A percentile compares a stretch with the other conserved stretches of the same genome.
Conservation (phyloP, 2,888 invertebrate species). For the Drosophila melanosoma region DNA sequence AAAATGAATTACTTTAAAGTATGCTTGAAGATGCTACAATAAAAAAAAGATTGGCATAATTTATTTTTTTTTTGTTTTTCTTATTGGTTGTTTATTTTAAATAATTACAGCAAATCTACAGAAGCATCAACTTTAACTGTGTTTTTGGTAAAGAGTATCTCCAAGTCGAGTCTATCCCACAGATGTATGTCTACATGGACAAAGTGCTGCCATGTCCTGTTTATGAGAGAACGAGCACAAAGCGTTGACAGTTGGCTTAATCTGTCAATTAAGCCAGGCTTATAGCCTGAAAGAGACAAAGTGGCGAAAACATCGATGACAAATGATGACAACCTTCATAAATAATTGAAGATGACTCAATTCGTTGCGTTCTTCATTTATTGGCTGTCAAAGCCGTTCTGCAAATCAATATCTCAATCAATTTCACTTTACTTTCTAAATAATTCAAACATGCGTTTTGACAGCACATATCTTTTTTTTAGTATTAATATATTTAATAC, state of each 20-base stretch:
- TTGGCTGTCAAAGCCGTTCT: slow-evolving; percentile 7
- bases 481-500: neutral
- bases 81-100: neutral
- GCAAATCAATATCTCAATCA: slow-evolving; percentile 1
- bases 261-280: slow-evolving; percentile 64
- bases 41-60: neutral
- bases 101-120: neutral
- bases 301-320: slow-evolving; percentile 22
- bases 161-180: neutral
- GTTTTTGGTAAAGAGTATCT: neutral
- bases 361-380: slow-evolving; percentile 18
- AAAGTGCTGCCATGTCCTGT: slow-evolving; percentile 24
- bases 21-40: neutral
- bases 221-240: slow-evolving; percentile 35
- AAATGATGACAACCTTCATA: slow-evolving; percentile 16
- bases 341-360: slow-evolving; percentile 39
- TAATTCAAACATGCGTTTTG: neutral
- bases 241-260: slow-evolving; percentile 66
- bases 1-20: too few relatives aligned
- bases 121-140: neutral
- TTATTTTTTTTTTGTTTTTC: neutral
- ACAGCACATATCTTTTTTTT: neutral
- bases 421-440: neutral
- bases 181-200: neutral
- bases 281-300: slow-evolving; percentile 16